These are phyloP conservation scores for Peromyscus aztecus DNA, from an alignment of 2,797 vertebrate genomes.

Conservation along the genomic window DNA sequence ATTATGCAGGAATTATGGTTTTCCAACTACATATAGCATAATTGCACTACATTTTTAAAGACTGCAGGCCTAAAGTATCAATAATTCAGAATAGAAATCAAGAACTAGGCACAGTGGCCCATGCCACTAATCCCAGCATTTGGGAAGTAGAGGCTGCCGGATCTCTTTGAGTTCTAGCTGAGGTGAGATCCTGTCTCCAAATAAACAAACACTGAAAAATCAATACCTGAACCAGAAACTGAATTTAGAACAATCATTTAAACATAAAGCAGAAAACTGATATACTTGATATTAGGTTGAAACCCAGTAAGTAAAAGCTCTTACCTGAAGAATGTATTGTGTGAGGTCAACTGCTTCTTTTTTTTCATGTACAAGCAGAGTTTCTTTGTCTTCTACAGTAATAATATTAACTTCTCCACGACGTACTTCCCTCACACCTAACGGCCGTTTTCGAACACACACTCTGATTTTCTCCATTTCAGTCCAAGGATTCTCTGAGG, in stretches of 20 bases:
- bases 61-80: constrained; percentile 50
- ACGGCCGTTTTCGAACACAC: constrained; percentile 94
- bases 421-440: constrained; percentile 88
- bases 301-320: constrained; percentile 24
- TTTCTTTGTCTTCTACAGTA: constrained; percentile 89
- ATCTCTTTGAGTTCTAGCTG: background rate
- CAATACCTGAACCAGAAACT: constrained; percentile 54
- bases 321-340: constrained; percentile 93
- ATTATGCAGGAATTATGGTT: constrained; percentile 33
- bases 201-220: background rate
- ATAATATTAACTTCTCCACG: constrained; percentile 92
- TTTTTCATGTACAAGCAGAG: constrained; percentile 92
- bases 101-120: background rate
- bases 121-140: background rate
- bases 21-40: background rate
- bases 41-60: background rate
- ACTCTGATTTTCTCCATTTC: constrained; percentile 92
- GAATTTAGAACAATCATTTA: constrained; percentile 42
- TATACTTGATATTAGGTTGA: constrained; percentile 39
- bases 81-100: constrained; percentile 49
- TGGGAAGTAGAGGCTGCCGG: background rate
- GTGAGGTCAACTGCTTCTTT: constrained; percentile 95
- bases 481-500: constrained; percentile 84
- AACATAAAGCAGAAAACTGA: constrained; percentile 68
- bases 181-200: background rate